Base-by-base conservation (phyloP, 2,888 invertebrate species). In the Erebia aethiops region DNA sequence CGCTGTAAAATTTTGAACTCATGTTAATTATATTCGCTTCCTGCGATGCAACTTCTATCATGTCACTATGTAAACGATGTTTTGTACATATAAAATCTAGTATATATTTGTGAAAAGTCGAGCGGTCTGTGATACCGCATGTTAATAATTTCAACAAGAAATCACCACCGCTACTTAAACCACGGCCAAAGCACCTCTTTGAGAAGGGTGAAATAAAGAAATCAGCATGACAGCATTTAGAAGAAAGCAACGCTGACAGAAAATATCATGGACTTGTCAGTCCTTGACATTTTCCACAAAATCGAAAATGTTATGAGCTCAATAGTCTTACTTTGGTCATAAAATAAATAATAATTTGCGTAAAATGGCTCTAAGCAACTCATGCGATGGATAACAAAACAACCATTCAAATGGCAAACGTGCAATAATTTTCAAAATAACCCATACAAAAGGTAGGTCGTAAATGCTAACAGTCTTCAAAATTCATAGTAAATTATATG, bases 341-440 rank as follows among this genome's bases (percentile, higher is more conserved):
- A 70, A 70, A 73, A 72, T 64, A 70, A 72, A 60, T 70, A 41
- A 11, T 43, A 21, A 43, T 69, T 21, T n/a, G 43, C 5, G 54
- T 41, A 64, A 57, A 57, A 58, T 69, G 64, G 21, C 56, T 18
- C 4, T 21, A 43, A 21, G 8, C 21, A 56, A 56, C 43, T 52
- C 46, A 3, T 14, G 43, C 57, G 57, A 66, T 57, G 66, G 46
- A 43, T 43, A 43, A 43, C 51, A 65, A 41, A n/a, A 77, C 77
- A 71, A 77, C 49, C 62, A 67, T 73, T 71, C 79, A 77, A 79
- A 82, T 78, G 77, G 65, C 51, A 41, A 68, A 18, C 26, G 57
- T 71, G 16, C 74, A 77, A 41, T 79, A 65, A 70, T 21, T 43
- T 18, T 57, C 56, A 18, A 14, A 63, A 21, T 14, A 18, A 18